Percentiles rank a stretch among this genome's conserved stretches.
These are phyloP conservation scores for Zaprionus nigranus DNA, from an alignment of 1,140 invertebrate species.

Conservation along the genomic window DNA sequence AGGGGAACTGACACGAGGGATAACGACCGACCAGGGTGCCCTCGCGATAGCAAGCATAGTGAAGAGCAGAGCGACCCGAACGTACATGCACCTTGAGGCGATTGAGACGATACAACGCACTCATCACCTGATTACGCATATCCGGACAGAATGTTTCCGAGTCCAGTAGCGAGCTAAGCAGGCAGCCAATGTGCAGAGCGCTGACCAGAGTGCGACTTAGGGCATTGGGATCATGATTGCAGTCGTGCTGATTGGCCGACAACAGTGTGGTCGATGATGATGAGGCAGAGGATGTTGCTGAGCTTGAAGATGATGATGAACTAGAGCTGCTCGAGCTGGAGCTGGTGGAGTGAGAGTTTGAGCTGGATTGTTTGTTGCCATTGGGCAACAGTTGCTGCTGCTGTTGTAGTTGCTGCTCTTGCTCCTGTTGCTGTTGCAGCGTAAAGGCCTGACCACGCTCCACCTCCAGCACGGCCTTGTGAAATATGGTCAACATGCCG, in stretches of 20 bases:
- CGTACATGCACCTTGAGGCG: conserved; percentile 88
- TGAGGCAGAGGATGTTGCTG: conserved; percentile 34
- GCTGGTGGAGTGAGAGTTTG: neutral
- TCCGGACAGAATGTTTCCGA: conserved; percentile 85
- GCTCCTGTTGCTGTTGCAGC: conserved; percentile 64
- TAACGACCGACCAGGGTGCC: conserved; percentile 87
- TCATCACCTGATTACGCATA: conserved; percentile 86
- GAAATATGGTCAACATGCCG: conserved; percentile 93
- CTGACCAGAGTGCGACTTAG: conserved; percentile 94
- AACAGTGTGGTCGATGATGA: conserved; percentile 57
- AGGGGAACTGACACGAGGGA: conserved; percentile 91
- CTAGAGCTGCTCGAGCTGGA: conserved; percentile 24
- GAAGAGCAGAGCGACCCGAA: conserved; percentile 91
- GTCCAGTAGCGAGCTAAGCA: conserved; percentile 88
- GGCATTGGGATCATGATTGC: conserved; percentile 90
- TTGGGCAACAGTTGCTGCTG: conserved; percentile 3
- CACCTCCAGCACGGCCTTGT: conserved; percentile 90
- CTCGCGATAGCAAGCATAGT: conserved; percentile 91
- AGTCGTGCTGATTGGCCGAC: conserved; percentile 84
- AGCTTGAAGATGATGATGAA: conserved; percentile 45
- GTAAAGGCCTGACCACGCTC: conserved; percentile 84
- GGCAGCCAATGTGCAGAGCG: conserved; percentile 91
- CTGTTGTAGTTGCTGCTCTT: conserved; percentile 54
- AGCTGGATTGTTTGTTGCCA: conserved; percentile 40
- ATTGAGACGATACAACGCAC: conserved; percentile 90